Conservation (phyloP, 2,113 vertebrate species). For the Cheirogaleus medius region DNA sequence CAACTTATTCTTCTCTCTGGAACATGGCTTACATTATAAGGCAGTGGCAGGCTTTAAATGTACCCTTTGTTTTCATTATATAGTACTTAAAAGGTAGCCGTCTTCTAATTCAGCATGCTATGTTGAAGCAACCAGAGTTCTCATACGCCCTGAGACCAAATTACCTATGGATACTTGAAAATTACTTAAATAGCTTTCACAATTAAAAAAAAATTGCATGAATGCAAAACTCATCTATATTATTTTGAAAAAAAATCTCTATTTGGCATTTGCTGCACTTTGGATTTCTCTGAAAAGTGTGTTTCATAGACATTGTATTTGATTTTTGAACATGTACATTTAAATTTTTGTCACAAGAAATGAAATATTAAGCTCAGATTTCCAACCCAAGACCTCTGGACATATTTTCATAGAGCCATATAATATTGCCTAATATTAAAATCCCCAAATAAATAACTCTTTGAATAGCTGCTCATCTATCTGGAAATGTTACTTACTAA, state of each 20-base stretch:
- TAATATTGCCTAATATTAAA: constrained; percentile 53
- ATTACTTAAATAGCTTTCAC: constrained; percentile 20
- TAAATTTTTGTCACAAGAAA: constrained; percentile 49
- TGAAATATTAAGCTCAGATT: constrained; percentile 50
- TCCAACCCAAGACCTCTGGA: constrained; percentile 17
- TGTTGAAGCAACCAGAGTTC: constrained; percentile 14
- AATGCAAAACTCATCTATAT: not conserved
- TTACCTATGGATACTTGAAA: constrained; percentile 1
- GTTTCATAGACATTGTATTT: constrained; percentile 36
- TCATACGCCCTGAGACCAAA: constrained; percentile 16
- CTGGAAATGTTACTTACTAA: constrained; percentile 48
- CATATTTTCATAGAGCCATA: not conserved
- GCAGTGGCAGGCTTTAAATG: constrained; percentile 63
- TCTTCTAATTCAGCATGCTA: constrained; percentile 70
- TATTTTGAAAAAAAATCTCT: not conserved
- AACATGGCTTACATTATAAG: constrained; percentile 68
- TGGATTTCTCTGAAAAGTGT: not conserved
- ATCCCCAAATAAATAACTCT: constrained; percentile 52
- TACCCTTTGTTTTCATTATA: constrained; percentile 71
- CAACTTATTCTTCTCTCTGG: constrained; percentile 62
- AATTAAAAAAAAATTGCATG: not conserved
- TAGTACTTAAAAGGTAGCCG: constrained; percentile 61
- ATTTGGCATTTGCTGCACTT: not conserved
- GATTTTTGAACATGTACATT: constrained; percentile 32
- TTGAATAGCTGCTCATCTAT: constrained; percentile 44